Percentiles rank a stretch among this genome's conserved stretches.
phyloP scores from a whole-genome alignment of 2,113 vertebrate genomes.

The Zeus faber region DNA sequence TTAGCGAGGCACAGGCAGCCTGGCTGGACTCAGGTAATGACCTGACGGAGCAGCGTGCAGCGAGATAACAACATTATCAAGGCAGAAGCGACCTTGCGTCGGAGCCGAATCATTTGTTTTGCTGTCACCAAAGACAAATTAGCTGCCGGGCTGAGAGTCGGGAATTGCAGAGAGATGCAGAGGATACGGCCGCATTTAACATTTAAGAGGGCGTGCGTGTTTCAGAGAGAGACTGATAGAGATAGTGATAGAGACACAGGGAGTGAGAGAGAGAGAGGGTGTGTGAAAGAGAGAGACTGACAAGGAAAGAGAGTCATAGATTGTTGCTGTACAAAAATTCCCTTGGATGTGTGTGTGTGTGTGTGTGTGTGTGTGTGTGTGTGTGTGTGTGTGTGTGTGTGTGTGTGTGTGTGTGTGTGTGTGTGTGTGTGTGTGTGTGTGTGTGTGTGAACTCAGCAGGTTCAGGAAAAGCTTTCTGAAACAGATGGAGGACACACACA shows the following conservation, averaged over 20 bases:
- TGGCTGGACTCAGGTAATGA: conserved; percentile 17
- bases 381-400: too few relatives aligned
- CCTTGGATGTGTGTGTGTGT: too few relatives aligned
- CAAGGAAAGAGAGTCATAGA: too few relatives aligned
- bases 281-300: too few relatives aligned
- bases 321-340: background rate
- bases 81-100: background rate
- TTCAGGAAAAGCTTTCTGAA: too few relatives aligned
- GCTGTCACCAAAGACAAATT: conserved; percentile 53
- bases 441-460: too few relatives aligned
- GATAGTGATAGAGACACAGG: too few relatives aligned
- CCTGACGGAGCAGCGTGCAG: conserved; percentile 1
- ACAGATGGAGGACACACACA: too few relatives aligned
- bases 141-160: conserved; percentile 44
- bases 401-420: too few relatives aligned
- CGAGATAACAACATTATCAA: background rate
- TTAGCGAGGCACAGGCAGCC: background rate
- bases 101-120: conserved; percentile 36
- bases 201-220: background rate
- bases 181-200: conserved; percentile 2
- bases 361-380: background rate
- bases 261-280: too few relatives aligned
- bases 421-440: too few relatives aligned
- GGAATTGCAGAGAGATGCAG: conserved; percentile 29
- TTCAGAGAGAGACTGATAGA: too few relatives aligned